Base-by-base conservation (phyloP, 2,888 invertebrate species). In the Drosophila formosana region DNA sequence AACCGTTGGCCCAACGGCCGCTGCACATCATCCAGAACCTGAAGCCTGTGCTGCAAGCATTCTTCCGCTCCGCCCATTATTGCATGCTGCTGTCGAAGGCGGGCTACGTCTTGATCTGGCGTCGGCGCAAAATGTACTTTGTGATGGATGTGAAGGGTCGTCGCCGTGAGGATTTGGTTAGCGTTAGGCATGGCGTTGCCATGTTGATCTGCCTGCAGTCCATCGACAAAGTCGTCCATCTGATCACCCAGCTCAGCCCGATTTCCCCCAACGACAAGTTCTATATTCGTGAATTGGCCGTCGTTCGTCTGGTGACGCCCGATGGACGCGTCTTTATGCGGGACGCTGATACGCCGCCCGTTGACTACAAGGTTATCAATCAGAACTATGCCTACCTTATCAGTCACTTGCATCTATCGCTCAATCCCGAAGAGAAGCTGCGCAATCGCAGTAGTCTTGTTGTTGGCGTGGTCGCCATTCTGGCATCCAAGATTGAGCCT, bases 401-500 rank as follows among this genome's bases (percentile, higher is more conserved):
- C 37, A 80, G 85, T 8, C 72, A 65, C 3, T 56, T 90, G 1
- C 89, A 92, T 73, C 67, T 92, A 4, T 86, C 89, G 0, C 72
- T 90, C 0, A 79, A 81, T 30, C 81, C 80, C 9, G 73, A 75
- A 3, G 83, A 81, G 7, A 62, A 83, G 1, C 51, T 90, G 45
- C 76, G 83, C 3, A 83, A 80, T 58, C 84, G 89, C 4, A 90
- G 91, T 60, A 82, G 90, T 0, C 50, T 92, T 1, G 78, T 91
- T 4, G 86, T 90, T 3, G 90, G 83, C 1, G 77, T 91, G 0
- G 64, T 75, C 6, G 82, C 88, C 1, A 77, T 92, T 11, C 51
- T 91, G 26, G 88, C 89, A 8, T 85, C 92, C 1, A 91, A 91
- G 67, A 90, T 92, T 5, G 91, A 91, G 67, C 82, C 89, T 70